Evolutionary conservation across 2,797 vertebrate genomes (phyloP), one percentile per base, ranked within the genome.

Genomic region (Micropoecilia bifurca): DNA sequence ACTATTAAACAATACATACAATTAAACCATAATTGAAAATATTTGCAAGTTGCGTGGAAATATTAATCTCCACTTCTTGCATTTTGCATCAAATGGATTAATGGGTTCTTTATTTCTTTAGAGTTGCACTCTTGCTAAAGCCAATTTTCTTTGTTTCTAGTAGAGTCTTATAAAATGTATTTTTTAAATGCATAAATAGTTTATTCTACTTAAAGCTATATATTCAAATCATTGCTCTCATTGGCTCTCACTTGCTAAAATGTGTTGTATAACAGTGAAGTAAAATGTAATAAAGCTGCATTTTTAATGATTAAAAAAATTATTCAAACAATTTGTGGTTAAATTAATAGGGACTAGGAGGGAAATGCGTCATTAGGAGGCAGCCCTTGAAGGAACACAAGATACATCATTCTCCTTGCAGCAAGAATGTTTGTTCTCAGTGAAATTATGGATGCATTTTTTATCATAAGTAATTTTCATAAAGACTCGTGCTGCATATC

Each of bases 371-470:
- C 12, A 71, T 46, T 71, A 46, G 12, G 25, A 53, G n/a, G 13
- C 25, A 46, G n/a, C 13, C 68, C 68, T 71, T 46, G 41, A 46
- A 71, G 41, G 22, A 71, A 71, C 14, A 10, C 41, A 46, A 71
- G 28, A 71, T 46, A 7, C n/a, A 45, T 71, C 12, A 45, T 20
- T 46, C 25, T 71, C 4, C 41, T 16, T 46, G 2, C 25, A 28
- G 25, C 68, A 13, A 16, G 68, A 28, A 46, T n/a, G 25, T 41
- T 69, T 43, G 36, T 45, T 71, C 41, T 71, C 41, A 14, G 25
- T 46, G 28, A 71, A 45, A 30, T n/a, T 71, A 71, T 46, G 41
- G 45, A 18, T 71, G 68, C 68, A 46, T 46, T 71, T 71, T 71
- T 43, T 45, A 16, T 30, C 53, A 74, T 78, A 18, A 78, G 9